Conservation (phyloP, 2,113 vertebrate species). For the Lathamus discolor region DNA sequence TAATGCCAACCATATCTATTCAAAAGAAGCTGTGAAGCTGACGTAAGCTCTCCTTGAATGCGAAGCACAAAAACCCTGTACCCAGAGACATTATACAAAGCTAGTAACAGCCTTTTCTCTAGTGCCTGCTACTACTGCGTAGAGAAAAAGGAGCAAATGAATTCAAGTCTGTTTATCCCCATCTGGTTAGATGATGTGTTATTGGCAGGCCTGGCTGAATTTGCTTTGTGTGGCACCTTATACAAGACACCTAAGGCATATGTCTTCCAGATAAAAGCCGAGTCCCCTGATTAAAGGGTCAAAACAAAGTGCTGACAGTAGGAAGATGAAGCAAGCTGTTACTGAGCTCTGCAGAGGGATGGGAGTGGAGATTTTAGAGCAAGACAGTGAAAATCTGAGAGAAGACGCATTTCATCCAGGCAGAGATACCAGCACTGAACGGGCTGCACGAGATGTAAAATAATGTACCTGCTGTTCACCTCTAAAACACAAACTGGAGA, state of each 20-base stretch:
- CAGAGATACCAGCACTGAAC: not conserved
- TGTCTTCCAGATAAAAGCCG: constrained; percentile 65
- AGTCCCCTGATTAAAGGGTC: constrained; percentile 69
- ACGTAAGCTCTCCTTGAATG: not conserved
- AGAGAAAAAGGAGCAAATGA: constrained; percentile 56
- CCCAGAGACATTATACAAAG: not conserved
- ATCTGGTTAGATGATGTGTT: constrained; percentile 63
- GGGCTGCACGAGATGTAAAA: not conserved
- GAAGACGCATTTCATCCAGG: constrained; percentile 14
- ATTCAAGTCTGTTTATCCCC: constrained; percentile 65
- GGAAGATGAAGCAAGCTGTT: constrained; percentile 66
- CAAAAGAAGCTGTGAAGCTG: not conserved
- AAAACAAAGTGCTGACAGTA: constrained; percentile 65
- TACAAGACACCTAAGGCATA: constrained; percentile 63
- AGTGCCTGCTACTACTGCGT: constrained; percentile 17
- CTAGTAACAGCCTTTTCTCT: constrained; percentile 48
- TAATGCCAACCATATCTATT: not conserved
- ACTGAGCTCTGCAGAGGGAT: constrained; percentile 36
- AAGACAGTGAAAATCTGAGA: constrained; percentile 58
- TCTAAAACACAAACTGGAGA: not conserved
- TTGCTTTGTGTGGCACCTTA: constrained; percentile 57
- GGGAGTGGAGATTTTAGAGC: constrained; percentile 55
- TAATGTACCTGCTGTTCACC: not conserved
- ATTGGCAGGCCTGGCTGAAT: constrained; percentile 57
- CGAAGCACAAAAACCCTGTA: not conserved